These are phyloP conservation scores for Mirounga angustirostris DNA, from an alignment of 2,113 vertebrate genomes.

Conservation along the genomic window DNA sequence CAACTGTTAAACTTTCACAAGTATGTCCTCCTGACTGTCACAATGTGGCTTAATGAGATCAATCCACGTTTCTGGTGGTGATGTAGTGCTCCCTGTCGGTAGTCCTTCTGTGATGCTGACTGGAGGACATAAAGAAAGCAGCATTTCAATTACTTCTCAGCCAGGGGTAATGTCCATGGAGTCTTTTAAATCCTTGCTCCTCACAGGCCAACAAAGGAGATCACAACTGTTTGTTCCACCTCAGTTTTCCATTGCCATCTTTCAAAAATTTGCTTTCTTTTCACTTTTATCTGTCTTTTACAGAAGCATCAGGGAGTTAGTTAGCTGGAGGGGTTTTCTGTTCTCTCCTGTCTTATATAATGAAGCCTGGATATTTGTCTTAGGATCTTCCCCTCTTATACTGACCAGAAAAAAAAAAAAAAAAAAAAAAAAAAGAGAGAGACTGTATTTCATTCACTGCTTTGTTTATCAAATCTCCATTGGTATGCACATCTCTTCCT, in stretches of 20 bases:
- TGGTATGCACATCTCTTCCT: not conserved
- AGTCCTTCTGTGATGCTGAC: slow-evolving; percentile 7
- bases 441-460: not conserved
- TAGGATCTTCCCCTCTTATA: slow-evolving; percentile 15
- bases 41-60: not conserved
- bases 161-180: not conserved
- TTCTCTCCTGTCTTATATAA: slow-evolving; percentile 71
- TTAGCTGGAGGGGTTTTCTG: slow-evolving; percentile 66
- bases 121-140: slow-evolving; percentile 48
- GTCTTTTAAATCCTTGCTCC: slow-evolving; percentile 58
- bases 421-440: not conserved
- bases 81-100: not conserved
- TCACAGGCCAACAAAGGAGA: slow-evolving; percentile 59
- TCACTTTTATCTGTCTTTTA: slow-evolving; percentile 70
- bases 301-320: slow-evolving; percentile 45
- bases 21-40: slow-evolving; percentile 11
- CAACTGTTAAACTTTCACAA: slow-evolving; percentile 60
- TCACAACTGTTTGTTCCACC: not conserved
- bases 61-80: not conserved
- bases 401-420: not conserved
- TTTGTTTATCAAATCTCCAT: not conserved
- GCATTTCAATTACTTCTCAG: slow-evolving; percentile 31
- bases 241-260: slow-evolving; percentile 54
- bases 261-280: slow-evolving; percentile 66
- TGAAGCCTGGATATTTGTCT: slow-evolving; percentile 43